Percentiles rank a stretch among this genome's conserved stretches.
phyloP scores from a whole-genome alignment of 2,113 vertebrate species.

The Baryphthengus martii region DNA sequence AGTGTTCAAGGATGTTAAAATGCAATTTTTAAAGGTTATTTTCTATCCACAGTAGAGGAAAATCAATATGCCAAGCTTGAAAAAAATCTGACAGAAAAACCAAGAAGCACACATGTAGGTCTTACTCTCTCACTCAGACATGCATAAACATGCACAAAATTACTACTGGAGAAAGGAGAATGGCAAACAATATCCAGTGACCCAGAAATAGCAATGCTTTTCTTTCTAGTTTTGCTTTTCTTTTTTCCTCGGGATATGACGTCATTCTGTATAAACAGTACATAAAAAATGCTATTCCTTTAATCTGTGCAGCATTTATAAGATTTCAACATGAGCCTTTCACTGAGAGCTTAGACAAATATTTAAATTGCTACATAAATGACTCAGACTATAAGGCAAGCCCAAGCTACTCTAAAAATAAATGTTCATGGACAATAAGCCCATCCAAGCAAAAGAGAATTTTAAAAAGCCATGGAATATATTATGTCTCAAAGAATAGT shows the following conservation, averaged over 20 bases:
- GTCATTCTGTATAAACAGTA: neutral
- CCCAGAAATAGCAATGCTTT: neutral
- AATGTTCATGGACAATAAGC: constrained; percentile 27
- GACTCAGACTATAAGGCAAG: constrained; percentile 8
- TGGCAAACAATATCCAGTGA: neutral
- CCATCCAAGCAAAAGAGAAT: constrained; percentile 34
- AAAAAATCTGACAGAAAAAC: neutral
- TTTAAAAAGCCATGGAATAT: constrained; percentile 41
- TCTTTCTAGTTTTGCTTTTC: neutral
- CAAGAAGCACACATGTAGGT: neutral
- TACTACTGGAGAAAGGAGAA: neutral
- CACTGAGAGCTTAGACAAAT: constrained; percentile 36
- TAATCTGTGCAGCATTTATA: neutral
- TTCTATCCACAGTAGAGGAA: neutral
- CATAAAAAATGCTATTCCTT: neutral
- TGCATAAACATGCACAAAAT: constrained; percentile 18
- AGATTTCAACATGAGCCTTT: neutral
- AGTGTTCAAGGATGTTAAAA: neutral
- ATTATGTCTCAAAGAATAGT: neutral
- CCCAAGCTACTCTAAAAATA: constrained; percentile 37
- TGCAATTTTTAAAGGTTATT: neutral
- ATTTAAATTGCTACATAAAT: constrained; percentile 44
- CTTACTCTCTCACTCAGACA: neutral
- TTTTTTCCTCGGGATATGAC: neutral
- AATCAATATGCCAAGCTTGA: neutral